Conservation (phyloP, 2,888 invertebrate species). For the Halictus ligatus region DNA sequence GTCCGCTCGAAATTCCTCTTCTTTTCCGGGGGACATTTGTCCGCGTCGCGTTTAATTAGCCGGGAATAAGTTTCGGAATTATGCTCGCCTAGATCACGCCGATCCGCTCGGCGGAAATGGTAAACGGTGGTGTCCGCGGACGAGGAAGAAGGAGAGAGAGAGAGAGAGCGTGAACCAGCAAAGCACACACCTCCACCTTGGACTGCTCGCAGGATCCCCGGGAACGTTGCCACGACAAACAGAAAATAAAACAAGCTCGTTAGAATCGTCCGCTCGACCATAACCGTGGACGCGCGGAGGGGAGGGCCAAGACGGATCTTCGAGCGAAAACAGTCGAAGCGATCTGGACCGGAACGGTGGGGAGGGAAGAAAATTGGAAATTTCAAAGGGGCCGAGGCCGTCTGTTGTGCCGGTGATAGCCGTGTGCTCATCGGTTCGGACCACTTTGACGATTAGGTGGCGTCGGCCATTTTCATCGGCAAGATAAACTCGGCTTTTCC, state of each 20-base stretch:
- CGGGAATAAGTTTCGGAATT: slow-evolving; percentile 38
- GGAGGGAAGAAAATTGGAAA: neutral
- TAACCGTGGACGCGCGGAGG: neutral
- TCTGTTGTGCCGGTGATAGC: slow-evolving; percentile 13
- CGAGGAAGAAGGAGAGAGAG: neutral
- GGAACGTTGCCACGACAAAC: neutral
- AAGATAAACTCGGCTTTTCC: slow-evolving; percentile 53
- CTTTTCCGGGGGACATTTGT: slow-evolving; percentile 1
- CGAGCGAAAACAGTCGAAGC: slow-evolving; percentile 5
- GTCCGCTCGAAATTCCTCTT: slow-evolving; percentile 25
- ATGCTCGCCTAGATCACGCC: slow-evolving; percentile 24
- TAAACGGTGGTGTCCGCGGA: neutral
- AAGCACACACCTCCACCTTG: neutral
- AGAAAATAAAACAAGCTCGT: slow-evolving; percentile 31
- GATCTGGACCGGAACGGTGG: neutral
- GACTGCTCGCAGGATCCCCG: neutral
- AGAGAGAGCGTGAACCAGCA: neutral
- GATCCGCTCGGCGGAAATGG: slow-evolving; percentile 17
- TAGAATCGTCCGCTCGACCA: neutral
- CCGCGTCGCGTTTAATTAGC: slow-evolving; percentile 49
- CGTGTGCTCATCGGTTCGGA: slow-evolving; percentile 40
- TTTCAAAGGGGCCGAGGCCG: neutral
- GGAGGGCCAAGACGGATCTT: neutral
- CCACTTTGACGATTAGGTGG: slow-evolving; percentile 59
- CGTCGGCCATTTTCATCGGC: slow-evolving; percentile 55